Evolutionary conservation across 2,113 vertebrate species (phyloP).

Genomic region (Archilochus colubris): DNA sequence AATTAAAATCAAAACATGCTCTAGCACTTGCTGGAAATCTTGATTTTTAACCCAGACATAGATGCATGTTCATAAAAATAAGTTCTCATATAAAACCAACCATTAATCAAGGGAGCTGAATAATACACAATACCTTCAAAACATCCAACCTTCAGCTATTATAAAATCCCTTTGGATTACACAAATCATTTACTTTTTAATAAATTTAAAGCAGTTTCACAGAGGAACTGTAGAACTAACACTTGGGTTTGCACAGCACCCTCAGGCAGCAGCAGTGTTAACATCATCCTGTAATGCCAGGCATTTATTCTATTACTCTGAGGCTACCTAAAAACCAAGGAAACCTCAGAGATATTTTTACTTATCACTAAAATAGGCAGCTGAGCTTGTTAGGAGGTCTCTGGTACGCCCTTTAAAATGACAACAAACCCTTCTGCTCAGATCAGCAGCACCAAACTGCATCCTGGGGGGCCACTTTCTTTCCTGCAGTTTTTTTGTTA

Average conservation of each 20-base stretch:
- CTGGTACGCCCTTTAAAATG: neutral
- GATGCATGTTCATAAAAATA: neutral
- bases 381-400: neutral
- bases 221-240: neutral
- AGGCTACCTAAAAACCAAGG: neutral
- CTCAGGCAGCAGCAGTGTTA: neutral
- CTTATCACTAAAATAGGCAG: neutral
- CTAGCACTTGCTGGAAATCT: neutral
- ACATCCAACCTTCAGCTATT: neutral
- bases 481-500: neutral
- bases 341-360: neutral
- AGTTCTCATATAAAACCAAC: neutral
- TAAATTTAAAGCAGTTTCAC: neutral
- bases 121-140: neutral
- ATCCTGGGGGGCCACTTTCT: neutral
- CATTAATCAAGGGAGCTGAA: neutral
- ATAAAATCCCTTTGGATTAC: neutral
- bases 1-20: neutral
- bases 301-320: neutral
- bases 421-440: constrained; percentile 65
- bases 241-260: neutral
- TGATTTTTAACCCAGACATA: neutral
- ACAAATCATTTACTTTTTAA: neutral
- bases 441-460: constrained; percentile 60
- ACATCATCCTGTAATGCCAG: neutral